Evolutionary conservation across 2,888 invertebrate species (phyloP), one percentile per base, ranked within the genome.

Genomic region (Portevinia maculata): DNA sequence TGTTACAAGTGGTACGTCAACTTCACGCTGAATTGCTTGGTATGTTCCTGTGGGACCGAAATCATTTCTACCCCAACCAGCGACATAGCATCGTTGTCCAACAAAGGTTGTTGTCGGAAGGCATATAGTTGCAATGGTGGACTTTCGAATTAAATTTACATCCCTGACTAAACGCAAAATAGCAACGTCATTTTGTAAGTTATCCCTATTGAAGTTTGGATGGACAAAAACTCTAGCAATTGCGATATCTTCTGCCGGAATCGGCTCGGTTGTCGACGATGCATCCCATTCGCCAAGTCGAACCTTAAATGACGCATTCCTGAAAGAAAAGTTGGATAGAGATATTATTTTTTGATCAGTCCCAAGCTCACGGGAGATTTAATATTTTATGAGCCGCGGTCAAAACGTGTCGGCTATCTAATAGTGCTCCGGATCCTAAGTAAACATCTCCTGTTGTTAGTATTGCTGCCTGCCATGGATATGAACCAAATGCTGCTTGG

Each of bases 11-110:
- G 94, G 94, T 0, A 97, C 94, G 76, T 94, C 95, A 0, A 96
- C 95, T 89, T 96, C 93, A 87, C 95, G 95, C 87, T 95, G 90
- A 34, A 94, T 94, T 84, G 93, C 92, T 88, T 95, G 90, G 65
- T 88, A 90, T 5, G 88, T 87, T 3, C 90, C 90, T 1, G 87
- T 87, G 11, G 91, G 62, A 87, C 91, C 91, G 83, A 95, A 98
- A 85, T 94, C 93, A 85, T 96, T 90, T 88, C 96, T 95, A 11
- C 98, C 98, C 97, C 97, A 98, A 9, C 98, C 98, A n/a, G 95
- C 92, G 0, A 95, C 95, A 91, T 92, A 92, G 87, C 90, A 87
- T 86, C 88, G 92, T 87, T 92, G 92, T 11, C 93, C 93, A 57
- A 92, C 89, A 86, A 91, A 91, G 81, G 90, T 85, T 0, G 91